phyloP scores from a whole-genome alignment of 2,797 vertebrate genomes.

The Aulostomus chinensis region DNA sequence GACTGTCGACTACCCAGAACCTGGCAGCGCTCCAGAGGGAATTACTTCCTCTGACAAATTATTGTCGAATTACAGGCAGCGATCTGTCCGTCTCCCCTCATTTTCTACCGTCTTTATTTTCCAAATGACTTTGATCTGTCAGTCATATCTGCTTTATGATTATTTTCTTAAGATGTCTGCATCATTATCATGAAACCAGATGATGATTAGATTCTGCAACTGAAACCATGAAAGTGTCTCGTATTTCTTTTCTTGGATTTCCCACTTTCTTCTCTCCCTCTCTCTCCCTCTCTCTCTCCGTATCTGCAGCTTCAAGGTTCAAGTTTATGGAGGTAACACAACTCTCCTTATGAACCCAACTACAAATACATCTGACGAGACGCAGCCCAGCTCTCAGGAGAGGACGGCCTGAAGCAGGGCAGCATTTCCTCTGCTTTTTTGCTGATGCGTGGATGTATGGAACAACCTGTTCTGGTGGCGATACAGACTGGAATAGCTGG shows the following conservation, averaged over 20 bases:
- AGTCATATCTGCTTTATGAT: conserved; percentile 11
- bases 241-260: conserved; percentile 1
- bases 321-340: no score
- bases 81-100: conserved; percentile 50
- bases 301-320: no score
- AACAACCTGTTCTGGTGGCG: no score
- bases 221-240: conserved; percentile 2
- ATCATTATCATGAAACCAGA: background rate
- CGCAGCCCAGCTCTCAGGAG: no score
- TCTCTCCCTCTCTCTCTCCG: conserved; percentile 29
- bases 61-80: conserved; percentile 57
- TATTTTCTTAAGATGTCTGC: conserved; percentile 10
- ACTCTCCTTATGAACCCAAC: no score
- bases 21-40: conserved; percentile 50
- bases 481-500: no score
- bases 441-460: no score
- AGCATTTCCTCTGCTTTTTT: no score
- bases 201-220: conserved; percentile 17
- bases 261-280: conserved; percentile 7
- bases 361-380: no score
- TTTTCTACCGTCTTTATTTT: conserved; percentile 23
- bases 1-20: conserved; percentile 47
- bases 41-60: conserved; percentile 59
- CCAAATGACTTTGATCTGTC: conserved; percentile 32
- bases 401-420: no score